phyloP scores from a whole-genome alignment of 2,888 invertebrate genomes.

The Apoderus coryli region DNA sequence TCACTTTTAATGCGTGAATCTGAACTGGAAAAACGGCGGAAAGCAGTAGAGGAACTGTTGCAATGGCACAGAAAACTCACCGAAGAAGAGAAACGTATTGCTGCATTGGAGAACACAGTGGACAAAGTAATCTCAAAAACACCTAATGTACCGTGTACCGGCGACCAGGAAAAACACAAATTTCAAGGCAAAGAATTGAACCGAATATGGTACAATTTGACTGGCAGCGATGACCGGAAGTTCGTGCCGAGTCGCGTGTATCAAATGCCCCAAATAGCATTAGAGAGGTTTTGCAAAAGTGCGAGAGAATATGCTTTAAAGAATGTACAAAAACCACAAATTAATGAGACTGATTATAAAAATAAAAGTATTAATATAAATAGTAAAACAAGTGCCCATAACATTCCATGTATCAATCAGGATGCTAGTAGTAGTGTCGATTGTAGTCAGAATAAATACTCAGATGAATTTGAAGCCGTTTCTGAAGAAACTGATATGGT shows the following conservation, averaged over 20 bases:
- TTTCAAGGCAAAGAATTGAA: slow-evolving; percentile 32
- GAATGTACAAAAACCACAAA: slow-evolving; percentile 9
- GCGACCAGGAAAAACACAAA: slow-evolving; percentile 16
- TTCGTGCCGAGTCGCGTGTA: slow-evolving; percentile 30
- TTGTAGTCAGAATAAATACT: slow-evolving; percentile 14
- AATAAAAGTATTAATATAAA: slow-evolving; percentile 7
- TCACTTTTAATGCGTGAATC: slow-evolving; percentile 35
- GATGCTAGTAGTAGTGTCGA: slow-evolving; percentile 8
- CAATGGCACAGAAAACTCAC: slow-evolving; percentile 39
- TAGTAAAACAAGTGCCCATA: slow-evolving; percentile 11
- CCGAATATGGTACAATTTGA: slow-evolving; percentile 34
- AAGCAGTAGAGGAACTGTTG: slow-evolving; percentile 36
- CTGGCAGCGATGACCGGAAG: slow-evolving; percentile 30
- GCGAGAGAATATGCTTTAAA: slow-evolving; percentile 25
- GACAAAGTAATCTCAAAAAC: slow-evolving; percentile 25
- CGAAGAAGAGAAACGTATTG: slow-evolving; percentile 37
- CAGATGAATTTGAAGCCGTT: slow-evolving; percentile 22
- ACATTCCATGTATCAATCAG: slow-evolving; percentile 3
- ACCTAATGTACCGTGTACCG: slow-evolving; percentile 14
- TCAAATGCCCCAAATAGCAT: slow-evolving; percentile 30
- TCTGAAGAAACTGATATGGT: slow-evolving; percentile 13
- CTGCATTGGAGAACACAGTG: slow-evolving; percentile 34
- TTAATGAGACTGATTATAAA: too few species aligned
- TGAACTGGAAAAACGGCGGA: slow-evolving; percentile 33
- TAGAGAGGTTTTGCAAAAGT: slow-evolving; percentile 33